A percentile compares a stretch with the other conserved stretches of the same genome.
These are phyloP conservation scores for Hydractinia echinata DNA, from an alignment of 30 jellyfish, hydroid and myxozoan species.

Conservation along the genomic window DNA sequence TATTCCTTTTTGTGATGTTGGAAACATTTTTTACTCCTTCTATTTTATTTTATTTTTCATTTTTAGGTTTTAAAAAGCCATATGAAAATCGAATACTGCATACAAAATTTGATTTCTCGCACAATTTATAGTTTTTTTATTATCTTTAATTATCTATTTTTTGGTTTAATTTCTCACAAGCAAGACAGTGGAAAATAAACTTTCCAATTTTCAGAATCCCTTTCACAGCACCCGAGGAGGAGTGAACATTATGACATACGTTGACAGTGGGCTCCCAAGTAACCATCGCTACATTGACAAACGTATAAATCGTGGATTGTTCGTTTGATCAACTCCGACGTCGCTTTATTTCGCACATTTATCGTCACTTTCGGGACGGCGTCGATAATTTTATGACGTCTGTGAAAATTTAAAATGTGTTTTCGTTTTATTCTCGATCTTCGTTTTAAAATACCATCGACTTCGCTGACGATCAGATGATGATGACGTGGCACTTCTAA, in stretches of 20 bases:
- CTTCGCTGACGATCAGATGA: not conserved
- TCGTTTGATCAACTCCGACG: conserved; percentile 43
- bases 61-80: too few species aligned
- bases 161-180: too few species aligned
- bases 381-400: not conserved
- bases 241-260: conserved; percentile 52
- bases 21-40: too few species aligned
- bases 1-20: too few species aligned
- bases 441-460: too few species aligned
- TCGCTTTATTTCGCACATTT: not conserved
- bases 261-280: conserved; percentile 83
- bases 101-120: too few species aligned
- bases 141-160: too few species aligned
- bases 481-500: not conserved
- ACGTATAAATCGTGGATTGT: conserved; percentile 74
- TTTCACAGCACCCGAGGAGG: not conserved
- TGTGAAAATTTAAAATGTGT: not conserved
- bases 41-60: too few species aligned
- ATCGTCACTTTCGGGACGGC: conserved; percentile 6
- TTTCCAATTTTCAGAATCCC: conserved; percentile 7
- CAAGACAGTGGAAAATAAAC: too few species aligned
- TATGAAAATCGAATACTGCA: too few species aligned
- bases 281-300: conserved; percentile 74
- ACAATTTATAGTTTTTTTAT: too few species aligned
- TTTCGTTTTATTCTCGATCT: not conserved